A percentile compares a stretch with the other conserved stretches of the same genome.
These are phyloP conservation scores for Sphenodon punctatus DNA, from an alignment of 2,797 vertebrate genomes.

Conservation along the genomic window DNA sequence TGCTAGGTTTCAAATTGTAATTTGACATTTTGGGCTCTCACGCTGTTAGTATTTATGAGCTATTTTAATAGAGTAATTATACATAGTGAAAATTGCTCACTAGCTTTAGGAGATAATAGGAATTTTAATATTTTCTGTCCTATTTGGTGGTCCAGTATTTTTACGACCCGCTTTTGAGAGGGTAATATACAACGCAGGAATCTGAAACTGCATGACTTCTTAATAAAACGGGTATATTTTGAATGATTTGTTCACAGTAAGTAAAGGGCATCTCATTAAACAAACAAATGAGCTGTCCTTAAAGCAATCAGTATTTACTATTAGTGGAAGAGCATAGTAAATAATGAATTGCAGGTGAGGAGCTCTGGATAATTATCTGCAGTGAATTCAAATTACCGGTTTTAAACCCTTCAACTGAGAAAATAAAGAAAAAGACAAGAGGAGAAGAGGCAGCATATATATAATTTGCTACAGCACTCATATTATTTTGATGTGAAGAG, in stretches of 20 bases:
- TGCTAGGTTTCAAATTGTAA: slow-evolving; percentile 41
- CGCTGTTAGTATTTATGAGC: slow-evolving; percentile 43
- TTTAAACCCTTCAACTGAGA: slow-evolving; percentile 5
- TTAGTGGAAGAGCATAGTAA: slow-evolving; percentile 58
- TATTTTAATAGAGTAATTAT: slow-evolving; percentile 53
- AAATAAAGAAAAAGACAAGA: neutral
- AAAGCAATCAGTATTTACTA: slow-evolving; percentile 62
- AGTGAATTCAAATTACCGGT: slow-evolving; percentile 43
- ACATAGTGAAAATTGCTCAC: slow-evolving; percentile 27
- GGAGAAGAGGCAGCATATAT: neutral
- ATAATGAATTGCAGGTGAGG: slow-evolving; percentile 58
- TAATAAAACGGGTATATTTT: slow-evolving; percentile 37
- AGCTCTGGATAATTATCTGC: slow-evolving; percentile 43
- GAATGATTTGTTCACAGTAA: slow-evolving; percentile 46
- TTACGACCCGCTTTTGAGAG: slow-evolving; percentile 4
- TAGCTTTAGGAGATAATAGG: slow-evolving; percentile 43
- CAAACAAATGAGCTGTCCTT: slow-evolving; percentile 57
- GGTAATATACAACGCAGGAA: neutral
- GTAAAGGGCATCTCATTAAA: slow-evolving; percentile 64
- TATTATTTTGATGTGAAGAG: neutral
- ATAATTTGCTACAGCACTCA: fast-evolving
- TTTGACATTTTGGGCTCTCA: slow-evolving; percentile 55
- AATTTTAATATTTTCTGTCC: slow-evolving; percentile 33
- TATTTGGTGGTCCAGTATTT: slow-evolving; percentile 24
- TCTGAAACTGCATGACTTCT: neutral